Evolutionary conservation across 2,888 invertebrate genomes (phyloP).

Genomic region (Drosophila picticornis): DNA sequence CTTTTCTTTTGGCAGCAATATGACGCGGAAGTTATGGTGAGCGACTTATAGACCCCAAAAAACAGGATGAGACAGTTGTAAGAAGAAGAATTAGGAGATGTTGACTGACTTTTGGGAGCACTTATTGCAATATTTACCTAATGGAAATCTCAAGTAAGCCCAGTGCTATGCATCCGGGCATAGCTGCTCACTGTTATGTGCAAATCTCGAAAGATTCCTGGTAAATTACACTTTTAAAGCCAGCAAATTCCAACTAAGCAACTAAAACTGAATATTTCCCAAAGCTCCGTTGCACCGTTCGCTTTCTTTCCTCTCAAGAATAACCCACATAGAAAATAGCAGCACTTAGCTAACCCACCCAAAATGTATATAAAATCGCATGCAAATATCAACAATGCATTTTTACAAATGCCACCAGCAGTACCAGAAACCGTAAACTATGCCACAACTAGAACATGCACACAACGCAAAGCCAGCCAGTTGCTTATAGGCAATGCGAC

Average conservation of each 20-base stretch:
- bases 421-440: not conserved
- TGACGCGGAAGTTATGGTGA: slow-evolving; percentile 54
- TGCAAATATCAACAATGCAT: slow-evolving; percentile 43
- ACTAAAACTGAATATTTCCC: not conserved
- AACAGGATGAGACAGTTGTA: slow-evolving; percentile 8
- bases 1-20: slow-evolving; percentile 27
- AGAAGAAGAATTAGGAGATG: not conserved
- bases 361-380: slow-evolving; percentile 26
- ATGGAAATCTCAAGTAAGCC: slow-evolving; percentile 12
- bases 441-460: slow-evolving; percentile 24
- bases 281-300: not conserved
- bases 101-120: not conserved
- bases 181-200: not conserved
- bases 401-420: slow-evolving; percentile 31
- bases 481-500: slow-evolving; percentile 27
- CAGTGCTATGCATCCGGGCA: not conserved
- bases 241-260: not conserved
- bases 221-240: not conserved
- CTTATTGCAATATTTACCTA: not conserved
- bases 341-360: slow-evolving; percentile 16
- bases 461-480: not conserved
- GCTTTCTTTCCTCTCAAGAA: not conserved
- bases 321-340: not conserved
- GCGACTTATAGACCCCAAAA: slow-evolving; percentile 21
- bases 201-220: not conserved